phyloP scores from a whole-genome alignment of 2,113 vertebrate genomes.

The Crotalus tigris region DNA sequence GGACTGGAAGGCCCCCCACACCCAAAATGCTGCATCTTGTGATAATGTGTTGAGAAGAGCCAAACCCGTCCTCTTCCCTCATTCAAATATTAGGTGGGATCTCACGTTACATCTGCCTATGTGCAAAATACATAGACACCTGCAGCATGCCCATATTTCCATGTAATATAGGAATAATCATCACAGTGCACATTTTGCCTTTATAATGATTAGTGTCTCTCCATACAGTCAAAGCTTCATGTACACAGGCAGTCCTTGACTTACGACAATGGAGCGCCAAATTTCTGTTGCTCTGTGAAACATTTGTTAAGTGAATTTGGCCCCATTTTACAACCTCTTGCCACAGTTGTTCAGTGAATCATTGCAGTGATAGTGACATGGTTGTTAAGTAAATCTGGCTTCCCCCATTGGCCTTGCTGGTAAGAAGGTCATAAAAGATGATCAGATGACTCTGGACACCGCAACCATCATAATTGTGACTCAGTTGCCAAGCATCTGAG shows the following conservation, averaged over 20 bases:
- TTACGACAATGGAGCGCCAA: too few species aligned
- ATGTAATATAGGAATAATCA: background rate
- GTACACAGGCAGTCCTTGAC: fast-evolving
- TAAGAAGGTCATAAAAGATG: too few species aligned
- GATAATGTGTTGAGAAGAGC: background rate
- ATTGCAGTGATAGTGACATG: too few species aligned
- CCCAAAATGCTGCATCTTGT: background rate
- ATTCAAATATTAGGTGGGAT: background rate
- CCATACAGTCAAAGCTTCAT: background rate
- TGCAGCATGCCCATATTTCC: background rate
- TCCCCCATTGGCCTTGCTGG: too few species aligned
- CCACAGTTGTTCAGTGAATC: too few species aligned
- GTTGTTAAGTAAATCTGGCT: too few species aligned
- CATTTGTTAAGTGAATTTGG: too few species aligned
- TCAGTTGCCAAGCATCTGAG: too few species aligned
- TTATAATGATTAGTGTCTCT: background rate
- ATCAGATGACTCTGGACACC: too few species aligned
- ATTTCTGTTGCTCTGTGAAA: too few species aligned
- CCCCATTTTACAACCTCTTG: too few species aligned
- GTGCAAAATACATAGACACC: background rate
- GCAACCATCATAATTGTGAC: too few species aligned
- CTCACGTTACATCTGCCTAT: background rate
- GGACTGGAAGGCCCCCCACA: background rate
- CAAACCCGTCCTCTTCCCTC: background rate
- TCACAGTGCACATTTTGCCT: background rate